Base-by-base conservation (phyloP, 2,797 vertebrate genomes). In the Tenualosa ilisha region DNA sequence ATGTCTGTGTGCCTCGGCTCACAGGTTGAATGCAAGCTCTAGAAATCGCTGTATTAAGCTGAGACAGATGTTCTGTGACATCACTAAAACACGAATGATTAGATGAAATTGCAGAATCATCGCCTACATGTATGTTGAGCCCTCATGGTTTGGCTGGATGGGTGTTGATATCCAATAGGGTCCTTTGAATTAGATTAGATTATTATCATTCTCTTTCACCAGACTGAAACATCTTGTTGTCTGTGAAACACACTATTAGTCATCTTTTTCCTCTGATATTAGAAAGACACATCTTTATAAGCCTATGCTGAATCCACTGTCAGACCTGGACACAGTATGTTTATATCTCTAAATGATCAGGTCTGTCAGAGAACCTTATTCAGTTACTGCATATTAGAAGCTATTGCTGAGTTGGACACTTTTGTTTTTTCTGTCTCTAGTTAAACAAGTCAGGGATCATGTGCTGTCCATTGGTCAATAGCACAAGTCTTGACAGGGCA, bases 11-110 rank as follows among this genome's bases (percentile, higher is more conserved):
- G 72, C 37, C 72, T n/a, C 9, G 17, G 40, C 40, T 79, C 40
- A 46, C 40, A 79, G 37, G 15, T 56, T 22, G 17, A 56, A 22
- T 51, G 50, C 5, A 51, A 51, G 50, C 50, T 43, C 17, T 46
- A 22, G 72, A 46, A 79, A 79, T 79, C 17, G 46, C 72, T 20
- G 37, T 79, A 40, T 43, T 43, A 43, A 79, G 40, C 72, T 46
- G 37, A 40, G 15, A 79, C 72, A 79, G 72, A 79, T 79, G 72
- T 79, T 79, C 72, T 79, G 13, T 79, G 72, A 79, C 72, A 79
- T 79, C 72, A 79, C 22, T 79, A 43, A 43, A 40, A 46, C 46
- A 20, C 22, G 46, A 49, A 49, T 49, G 46, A 49, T 49, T 49
- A 49, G 4, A 8, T 49, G 46, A 79, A 79, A 79, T 79, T 40